Evolutionary conservation across 2,113 vertebrate species (phyloP), one percentile per base, ranked within the genome.

Genomic region (Chauna torquata): DNA sequence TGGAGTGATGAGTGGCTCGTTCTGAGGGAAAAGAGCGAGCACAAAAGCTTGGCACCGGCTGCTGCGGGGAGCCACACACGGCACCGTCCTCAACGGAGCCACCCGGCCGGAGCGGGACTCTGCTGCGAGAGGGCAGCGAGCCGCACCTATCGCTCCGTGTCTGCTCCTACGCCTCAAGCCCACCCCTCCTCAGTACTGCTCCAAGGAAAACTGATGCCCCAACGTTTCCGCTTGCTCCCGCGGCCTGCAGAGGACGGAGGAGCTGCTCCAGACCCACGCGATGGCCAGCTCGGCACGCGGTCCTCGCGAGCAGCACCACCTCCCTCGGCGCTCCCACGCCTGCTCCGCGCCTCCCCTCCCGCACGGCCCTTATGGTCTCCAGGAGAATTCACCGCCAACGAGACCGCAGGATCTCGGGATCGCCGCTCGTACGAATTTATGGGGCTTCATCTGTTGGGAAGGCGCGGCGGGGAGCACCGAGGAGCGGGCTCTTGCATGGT

Each of bases 361-460:
- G 25, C 49, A 6, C 0, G 2, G 44, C 17, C 59, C 76, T 81
- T 4, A 22, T 14, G 8, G 44, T 15, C 32, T 45, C n/a, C 27
- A 8, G 54, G 54, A 71, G 8, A 54, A 32, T 11, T 49, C 36
- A 47, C 36, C n/a, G 17, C 23, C 44, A 81, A 27, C 1, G 8
- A 44, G 28, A 86, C 38, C 36, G 12, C 45, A 30, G 32, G 5
- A 52, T 25, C 50, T 52, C 24, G 24, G 50, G 50, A 52, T 4
- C 4, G 2, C 9, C 0, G 1, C 32, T 36, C 0, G 0, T 3
- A 24, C 23, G 27, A 80, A 38, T 22, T 25, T 6, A 5, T 0
- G 36, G 11, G 25, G 13, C 4, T 86, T 61, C 57, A 72, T 25
- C 11, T 69, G 71, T 12, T 23, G 28, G 16, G 47, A n/a, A 52